Evolutionary conservation across 1,140 invertebrate genomes (phyloP).

Genomic region (Cydia amplana): DNA sequence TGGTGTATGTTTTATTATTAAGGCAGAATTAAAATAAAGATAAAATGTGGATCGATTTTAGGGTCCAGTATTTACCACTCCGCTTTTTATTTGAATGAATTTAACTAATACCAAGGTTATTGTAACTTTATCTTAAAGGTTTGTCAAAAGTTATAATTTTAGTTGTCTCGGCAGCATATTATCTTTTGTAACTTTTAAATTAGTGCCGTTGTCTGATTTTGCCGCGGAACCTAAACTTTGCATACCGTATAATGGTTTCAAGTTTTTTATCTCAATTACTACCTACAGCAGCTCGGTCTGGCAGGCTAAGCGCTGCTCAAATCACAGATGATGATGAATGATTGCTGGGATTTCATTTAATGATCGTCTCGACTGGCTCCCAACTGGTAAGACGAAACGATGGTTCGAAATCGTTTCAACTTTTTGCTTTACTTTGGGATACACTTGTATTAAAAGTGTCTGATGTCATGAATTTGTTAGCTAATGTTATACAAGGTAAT

Average conservation of each 20-base stretch:
- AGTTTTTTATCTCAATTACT: constrained; percentile 46
- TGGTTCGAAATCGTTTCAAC: constrained; percentile 1
- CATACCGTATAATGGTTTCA: constrained; percentile 14
- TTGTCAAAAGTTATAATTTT: not conserved
- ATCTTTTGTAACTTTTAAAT: not conserved
- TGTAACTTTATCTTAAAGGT: not conserved
- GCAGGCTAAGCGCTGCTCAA: constrained; percentile 64
- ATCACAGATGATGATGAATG: constrained; percentile 75
- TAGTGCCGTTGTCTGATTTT: constrained; percentile 34
- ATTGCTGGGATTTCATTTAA: constrained; percentile 74
- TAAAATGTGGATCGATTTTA: not conserved
- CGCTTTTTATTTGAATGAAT: not conserved
- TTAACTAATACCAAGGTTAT: not conserved
- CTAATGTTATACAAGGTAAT: not conserved
- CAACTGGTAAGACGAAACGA: constrained; percentile 54
- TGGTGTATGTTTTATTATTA: constrained; percentile 23
- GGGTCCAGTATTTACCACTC: not conserved
- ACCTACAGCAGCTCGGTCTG: constrained; percentile 51
- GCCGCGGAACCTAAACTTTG: constrained; percentile 15
- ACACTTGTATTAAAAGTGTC: not conserved
- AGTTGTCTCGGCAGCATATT: not conserved
- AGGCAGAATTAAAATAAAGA: constrained; percentile 1
- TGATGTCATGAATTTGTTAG: not conserved
- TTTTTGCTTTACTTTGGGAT: constrained; percentile 13
- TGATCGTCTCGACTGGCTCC: constrained; percentile 56